Evolutionary conservation across 2,797 vertebrate genomes (phyloP).

Genomic region (Rhodeus uyekii): DNA sequence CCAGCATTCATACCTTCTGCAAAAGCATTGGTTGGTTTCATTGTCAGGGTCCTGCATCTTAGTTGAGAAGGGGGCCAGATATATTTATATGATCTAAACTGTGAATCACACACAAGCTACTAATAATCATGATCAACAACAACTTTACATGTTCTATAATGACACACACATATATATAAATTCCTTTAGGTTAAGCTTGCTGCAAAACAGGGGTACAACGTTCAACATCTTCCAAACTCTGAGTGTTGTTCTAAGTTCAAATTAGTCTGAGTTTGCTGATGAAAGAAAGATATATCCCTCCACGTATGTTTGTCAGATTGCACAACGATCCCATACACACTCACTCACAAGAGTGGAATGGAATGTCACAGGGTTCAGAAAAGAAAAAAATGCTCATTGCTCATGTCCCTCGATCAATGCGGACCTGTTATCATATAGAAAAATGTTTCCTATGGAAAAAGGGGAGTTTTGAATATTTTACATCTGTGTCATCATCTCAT

Average conservation of each 20-base stretch:
- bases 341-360: conserved; percentile 5
- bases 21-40: not conserved
- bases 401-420: too few relatives aligned
- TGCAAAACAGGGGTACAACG: conserved; percentile 1
- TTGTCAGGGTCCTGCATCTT: not conserved
- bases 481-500: too few relatives aligned
- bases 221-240: conserved; percentile 22
- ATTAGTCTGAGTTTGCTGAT: conserved; percentile 28
- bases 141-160: not conserved
- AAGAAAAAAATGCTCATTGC: not conserved
- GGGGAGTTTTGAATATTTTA: not conserved
- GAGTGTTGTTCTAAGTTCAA: conserved; percentile 23
- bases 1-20: not conserved
- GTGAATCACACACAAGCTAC: not conserved
- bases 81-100: not conserved
- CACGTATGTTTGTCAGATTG: conserved; percentile 39
- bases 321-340: conserved; percentile 22
- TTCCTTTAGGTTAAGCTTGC: not conserved
- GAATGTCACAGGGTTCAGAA: conserved; percentile 37
- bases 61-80: not conserved
- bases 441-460: not conserved
- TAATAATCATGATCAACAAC: not conserved
- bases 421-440: not conserved
- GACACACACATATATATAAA: not conserved
- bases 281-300: conserved; percentile 35